Percentiles rank a stretch among this genome's conserved stretches.
These are phyloP conservation scores for Platypus cylindrus DNA, from an alignment of 2,888 invertebrate species.

Conservation along the genomic window DNA sequence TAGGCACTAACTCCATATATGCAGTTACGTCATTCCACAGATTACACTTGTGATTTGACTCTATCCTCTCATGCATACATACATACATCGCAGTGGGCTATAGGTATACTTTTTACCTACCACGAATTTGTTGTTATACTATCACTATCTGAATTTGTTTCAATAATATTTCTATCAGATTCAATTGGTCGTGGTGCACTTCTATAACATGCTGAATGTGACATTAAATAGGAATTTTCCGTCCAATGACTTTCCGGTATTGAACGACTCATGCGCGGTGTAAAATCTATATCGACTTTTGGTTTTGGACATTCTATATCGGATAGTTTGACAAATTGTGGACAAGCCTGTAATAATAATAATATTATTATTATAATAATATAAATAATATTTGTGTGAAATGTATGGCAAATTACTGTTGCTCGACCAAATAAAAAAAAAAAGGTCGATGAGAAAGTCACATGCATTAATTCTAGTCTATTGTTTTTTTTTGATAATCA, in stretches of 20 bases:
- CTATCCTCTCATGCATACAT: neutral
- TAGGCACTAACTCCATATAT: no score
- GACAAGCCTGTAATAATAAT: constrained; percentile 20
- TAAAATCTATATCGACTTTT: constrained; percentile 37
- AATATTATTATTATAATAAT: no score
- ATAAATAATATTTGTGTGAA: no score
- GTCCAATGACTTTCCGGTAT: constrained; percentile 59
- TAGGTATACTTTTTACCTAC: no score
- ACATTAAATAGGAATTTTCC: constrained; percentile 47
- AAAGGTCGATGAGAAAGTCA: no score
- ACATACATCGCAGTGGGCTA: no score
- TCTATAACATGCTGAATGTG: constrained; percentile 45
- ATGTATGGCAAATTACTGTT: no score
- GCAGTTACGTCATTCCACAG: no score
- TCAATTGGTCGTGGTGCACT: constrained; percentile 32
- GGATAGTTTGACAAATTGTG: constrained; percentile 56
- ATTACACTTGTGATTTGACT: neutral
- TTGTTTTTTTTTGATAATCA: no score
- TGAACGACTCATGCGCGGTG: constrained; percentile 51
- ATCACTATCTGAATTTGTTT: constrained; percentile 23
- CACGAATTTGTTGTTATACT: constrained; percentile 17
- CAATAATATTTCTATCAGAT: constrained; percentile 26
- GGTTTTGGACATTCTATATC: constrained; percentile 59
- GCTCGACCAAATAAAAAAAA: no score
- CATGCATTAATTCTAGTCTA: no score